These are phyloP conservation scores for Aphelenchoides fujianensis DNA, from an alignment of 1,140 invertebrate species.

Conservation along the genomic window DNA sequence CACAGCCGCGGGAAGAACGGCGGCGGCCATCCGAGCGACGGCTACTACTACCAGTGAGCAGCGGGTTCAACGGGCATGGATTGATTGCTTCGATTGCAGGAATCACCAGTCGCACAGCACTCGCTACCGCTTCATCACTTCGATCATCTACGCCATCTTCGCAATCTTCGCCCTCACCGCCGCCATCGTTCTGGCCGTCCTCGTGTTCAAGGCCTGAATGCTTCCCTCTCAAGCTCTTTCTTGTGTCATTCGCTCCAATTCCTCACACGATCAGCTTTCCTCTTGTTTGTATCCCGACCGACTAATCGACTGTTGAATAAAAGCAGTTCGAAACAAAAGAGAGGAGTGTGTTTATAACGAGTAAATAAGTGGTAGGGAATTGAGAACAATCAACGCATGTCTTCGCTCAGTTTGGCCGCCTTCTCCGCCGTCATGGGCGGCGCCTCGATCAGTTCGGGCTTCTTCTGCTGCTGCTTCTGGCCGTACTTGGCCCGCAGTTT, in stretches of 20 bases:
- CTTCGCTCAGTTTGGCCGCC: conserved; percentile 6
- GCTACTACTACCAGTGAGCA: conserved; percentile 40
- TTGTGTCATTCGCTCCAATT: no score
- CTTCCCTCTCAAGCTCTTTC: no score
- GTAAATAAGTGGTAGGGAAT: no score
- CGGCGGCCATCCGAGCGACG: conserved; percentile 27
- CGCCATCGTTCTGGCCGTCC: conserved; percentile 14
- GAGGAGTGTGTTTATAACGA: no score
- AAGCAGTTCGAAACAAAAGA: no score
- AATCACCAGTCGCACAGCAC: conserved; percentile 9
- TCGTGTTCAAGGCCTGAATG: no score
- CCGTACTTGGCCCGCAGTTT: conserved; percentile 8
- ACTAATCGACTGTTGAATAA: no score
- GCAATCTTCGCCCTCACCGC: conserved; percentile 7
- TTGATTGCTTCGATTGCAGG: conserved; percentile 30
- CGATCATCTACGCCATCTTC: conserved; percentile 19
- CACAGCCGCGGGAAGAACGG: conserved; percentile 29
- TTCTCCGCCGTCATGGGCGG: background rate
- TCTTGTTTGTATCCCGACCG: no score
- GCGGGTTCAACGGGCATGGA: background rate
- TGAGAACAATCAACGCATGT: conserved; percentile 12
- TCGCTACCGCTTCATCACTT: conserved; percentile 7
- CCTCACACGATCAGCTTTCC: no score
- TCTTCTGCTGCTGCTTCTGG: background rate
- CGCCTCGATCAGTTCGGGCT: conserved; percentile 9